Base-by-base conservation (phyloP, 2,113 vertebrate genomes). In the Blennius ocellaris region DNA sequence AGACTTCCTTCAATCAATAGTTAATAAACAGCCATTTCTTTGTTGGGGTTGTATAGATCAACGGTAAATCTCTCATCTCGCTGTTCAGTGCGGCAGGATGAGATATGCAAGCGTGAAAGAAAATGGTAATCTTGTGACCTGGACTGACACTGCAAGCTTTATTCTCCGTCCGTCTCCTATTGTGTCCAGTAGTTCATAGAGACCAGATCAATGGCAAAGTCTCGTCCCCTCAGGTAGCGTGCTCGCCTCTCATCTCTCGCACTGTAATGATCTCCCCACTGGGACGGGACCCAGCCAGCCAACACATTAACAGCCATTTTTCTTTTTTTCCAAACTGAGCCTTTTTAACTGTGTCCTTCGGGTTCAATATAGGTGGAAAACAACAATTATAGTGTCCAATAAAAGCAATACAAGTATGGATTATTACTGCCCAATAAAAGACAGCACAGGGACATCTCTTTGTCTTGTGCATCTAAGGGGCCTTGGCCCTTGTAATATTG, bases 301-400 rank as follows among this genome's bases (percentile, higher is more conserved):
- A 83, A 73, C 76, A 87, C 83, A 90, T 90, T 82, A 92, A 78
- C 80, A 85, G 80, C 70, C 81, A 76, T 89, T 89, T 60, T 54
- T n/a, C n/a, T n/a, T 89, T 60, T 54, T 30, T 30, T 30, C 21
- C 62, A 81, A 51, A 64, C 30, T 1, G 11, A 64, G 41, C 67
- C 58, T 85, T 80, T 86, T 77, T 55, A 59, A 67, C 65, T 37
- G 61, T 37, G 66, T 83, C 85, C 81, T 82, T 40, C n/a, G 80
- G 70, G 79, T 78, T 88, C 72, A 58, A 45, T 74, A 58, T 48
- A 57, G 66, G 51, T 43, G 51, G 54, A 84, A 81, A 81, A 81
- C 76, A 73, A 83, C 69, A 82, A 83, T 73, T 78, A 81, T 16
- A 15, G 30, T 38, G 54, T 75, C 48, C 73, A 76, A 79, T 82